phyloP scores from a whole-genome alignment of 2,113 vertebrate species.

The Protobothrops mucrosquamatus region DNA sequence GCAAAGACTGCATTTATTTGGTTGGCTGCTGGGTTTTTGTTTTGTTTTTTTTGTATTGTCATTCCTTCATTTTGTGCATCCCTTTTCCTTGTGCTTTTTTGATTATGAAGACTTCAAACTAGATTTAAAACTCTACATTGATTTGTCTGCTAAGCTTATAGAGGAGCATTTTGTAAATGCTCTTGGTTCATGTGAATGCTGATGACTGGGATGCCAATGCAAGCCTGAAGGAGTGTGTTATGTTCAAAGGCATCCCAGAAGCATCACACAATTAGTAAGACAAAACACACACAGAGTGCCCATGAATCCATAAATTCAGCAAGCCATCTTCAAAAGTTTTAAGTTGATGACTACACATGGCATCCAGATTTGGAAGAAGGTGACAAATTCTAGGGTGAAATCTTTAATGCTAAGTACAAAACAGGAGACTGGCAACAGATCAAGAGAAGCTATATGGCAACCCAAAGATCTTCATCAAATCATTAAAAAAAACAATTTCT shows the following conservation, averaged over 20 bases:
- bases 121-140: background rate
- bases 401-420: background rate
- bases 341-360: background rate
- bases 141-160: background rate
- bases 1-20: background rate
- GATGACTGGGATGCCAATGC: background rate
- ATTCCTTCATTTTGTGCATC: background rate
- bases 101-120: background rate
- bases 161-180: background rate
- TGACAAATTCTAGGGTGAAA: background rate
- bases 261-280: background rate
- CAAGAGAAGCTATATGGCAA: background rate
- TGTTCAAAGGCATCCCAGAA: background rate
- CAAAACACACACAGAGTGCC: background rate
- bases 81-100: background rate
- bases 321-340: background rate
- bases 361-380: background rate
- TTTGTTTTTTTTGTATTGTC: background rate
- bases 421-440: background rate
- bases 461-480: background rate
- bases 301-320: background rate
- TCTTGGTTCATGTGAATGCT: background rate
- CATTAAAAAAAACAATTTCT: background rate
- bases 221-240: background rate
- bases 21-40: background rate